Percentiles rank a stretch among this genome's conserved stretches.
Evolutionary conservation across 2,888 invertebrate species (phyloP).

Genomic region (Zaprionus obscuricornis): DNA sequence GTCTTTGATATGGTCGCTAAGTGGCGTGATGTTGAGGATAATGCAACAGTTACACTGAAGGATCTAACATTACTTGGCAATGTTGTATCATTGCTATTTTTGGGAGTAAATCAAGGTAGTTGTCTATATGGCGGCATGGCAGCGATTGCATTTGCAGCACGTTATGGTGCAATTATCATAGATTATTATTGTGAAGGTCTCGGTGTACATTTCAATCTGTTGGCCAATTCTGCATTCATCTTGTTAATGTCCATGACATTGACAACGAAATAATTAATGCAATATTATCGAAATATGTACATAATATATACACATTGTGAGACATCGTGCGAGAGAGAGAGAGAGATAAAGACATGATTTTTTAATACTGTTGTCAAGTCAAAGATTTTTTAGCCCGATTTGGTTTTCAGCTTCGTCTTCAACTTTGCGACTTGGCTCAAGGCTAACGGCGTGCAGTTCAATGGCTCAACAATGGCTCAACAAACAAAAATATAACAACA

Average conservation of each 20-base stretch:
- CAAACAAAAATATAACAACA: not conserved
- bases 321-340: too few species aligned
- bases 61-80: conserved; percentile 75
- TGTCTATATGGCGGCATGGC: conserved; percentile 61
- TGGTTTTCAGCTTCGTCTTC: too few species aligned
- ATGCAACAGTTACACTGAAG: conserved; percentile 57
- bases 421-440: conserved; percentile 45
- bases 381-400: too few species aligned
- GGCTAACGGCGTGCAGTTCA: conserved; percentile 56
- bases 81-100: conserved; percentile 69
- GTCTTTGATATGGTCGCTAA: conserved; percentile 62
- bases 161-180: conserved; percentile 58
- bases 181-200: conserved; percentile 59
- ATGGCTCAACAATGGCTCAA: conserved; percentile 55
- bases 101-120: conserved; percentile 67
- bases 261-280: conserved; percentile 38
- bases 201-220: conserved; percentile 49
- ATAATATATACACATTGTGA: too few species aligned
- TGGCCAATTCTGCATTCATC: conserved; percentile 58
- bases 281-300: too few species aligned
- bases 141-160: conserved; percentile 53
- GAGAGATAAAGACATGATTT: too few species aligned
- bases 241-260: conserved; percentile 55
- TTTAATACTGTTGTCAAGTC: too few species aligned
- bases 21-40: conserved; percentile 52